Evolutionary conservation across 2,113 vertebrate genomes (phyloP).

Genomic region (Dicentrarchus labrax): DNA sequence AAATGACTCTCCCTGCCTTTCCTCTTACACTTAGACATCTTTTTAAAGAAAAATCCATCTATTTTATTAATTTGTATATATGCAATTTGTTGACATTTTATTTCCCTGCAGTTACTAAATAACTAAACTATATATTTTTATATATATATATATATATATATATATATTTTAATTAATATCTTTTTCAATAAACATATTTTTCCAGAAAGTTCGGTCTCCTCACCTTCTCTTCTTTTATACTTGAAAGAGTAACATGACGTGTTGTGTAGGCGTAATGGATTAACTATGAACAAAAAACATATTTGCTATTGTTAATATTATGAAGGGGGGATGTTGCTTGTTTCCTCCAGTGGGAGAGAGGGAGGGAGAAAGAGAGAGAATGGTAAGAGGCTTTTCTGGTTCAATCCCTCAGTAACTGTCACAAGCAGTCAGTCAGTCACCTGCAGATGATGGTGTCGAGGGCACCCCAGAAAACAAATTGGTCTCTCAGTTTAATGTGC

Average conservation of each 20-base stretch:
- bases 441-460: slow-evolving; percentile 83
- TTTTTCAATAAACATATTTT: not conserved
- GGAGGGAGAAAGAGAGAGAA: slow-evolving; percentile 44
- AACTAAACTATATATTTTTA: too few relatives aligned
- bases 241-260: not conserved
- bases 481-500: slow-evolving; percentile 36
- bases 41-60: not conserved
- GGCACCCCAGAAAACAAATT: slow-evolving; percentile 68
- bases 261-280: not conserved
- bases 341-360: not conserved
- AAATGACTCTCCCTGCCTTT: not conserved
- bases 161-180: not conserved
- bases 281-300: not conserved
- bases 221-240: not conserved
- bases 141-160: too few relatives aligned
- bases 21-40: not conserved
- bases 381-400: slow-evolving; percentile 84
- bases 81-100: not conserved
- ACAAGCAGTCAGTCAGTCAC: slow-evolving; percentile 86
- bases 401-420: slow-evolving; percentile 84
- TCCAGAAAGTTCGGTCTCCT: not conserved
- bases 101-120: not conserved
- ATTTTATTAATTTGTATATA: not conserved
- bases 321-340: not conserved
- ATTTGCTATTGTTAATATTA: not conserved